phyloP scores from a whole-genome alignment of 64 coral and sea anemone species.

The Pachyseris speciosa region DNA sequence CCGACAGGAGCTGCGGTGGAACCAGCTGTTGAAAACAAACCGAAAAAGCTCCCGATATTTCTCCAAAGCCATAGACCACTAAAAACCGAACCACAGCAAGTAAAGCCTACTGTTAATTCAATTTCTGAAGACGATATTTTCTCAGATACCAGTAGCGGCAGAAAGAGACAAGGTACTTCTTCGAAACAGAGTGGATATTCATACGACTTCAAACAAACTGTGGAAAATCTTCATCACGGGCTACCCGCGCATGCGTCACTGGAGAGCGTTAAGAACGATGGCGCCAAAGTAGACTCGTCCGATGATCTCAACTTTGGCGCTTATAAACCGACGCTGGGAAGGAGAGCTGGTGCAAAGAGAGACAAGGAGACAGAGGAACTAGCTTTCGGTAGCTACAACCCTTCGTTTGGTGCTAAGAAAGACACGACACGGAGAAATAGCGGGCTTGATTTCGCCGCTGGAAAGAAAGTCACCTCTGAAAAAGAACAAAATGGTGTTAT shows the following conservation, averaged over 20 bases:
- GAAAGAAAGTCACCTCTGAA: conserved; percentile 11
- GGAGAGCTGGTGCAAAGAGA: conserved; percentile 25
- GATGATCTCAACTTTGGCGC: conserved; percentile 86
- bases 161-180: conserved; percentile 49
- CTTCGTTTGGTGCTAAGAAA: conserved; percentile 70
- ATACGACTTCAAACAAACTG: conserved; percentile 91
- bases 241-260: conserved; percentile 81
- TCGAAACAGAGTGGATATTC: conserved; percentile 70
- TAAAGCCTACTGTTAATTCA: conserved; percentile 10
- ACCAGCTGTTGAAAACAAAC: conserved; percentile 56
- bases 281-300: not conserved
- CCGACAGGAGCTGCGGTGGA: not conserved
- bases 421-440: conserved; percentile 51
- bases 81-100: conserved; percentile 28
- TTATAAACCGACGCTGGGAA: conserved; percentile 71
- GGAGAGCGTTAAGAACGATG: conserved; percentile 40
- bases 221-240: conserved; percentile 89
- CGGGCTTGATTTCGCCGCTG: conserved; percentile 76
- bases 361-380: conserved; percentile 13
- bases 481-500: conserved; percentile 49
- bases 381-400: conserved; percentile 59
- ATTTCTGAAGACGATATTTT: conserved; percentile 36
- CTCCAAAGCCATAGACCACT: conserved; percentile 43
- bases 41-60: conserved; percentile 90
- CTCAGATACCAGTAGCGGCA: not conserved